Percentiles rank a stretch among this genome's conserved stretches.
phyloP scores from a whole-genome alignment of 2,113 vertebrate genomes.

The Romanogobio albipinnatus region DNA sequence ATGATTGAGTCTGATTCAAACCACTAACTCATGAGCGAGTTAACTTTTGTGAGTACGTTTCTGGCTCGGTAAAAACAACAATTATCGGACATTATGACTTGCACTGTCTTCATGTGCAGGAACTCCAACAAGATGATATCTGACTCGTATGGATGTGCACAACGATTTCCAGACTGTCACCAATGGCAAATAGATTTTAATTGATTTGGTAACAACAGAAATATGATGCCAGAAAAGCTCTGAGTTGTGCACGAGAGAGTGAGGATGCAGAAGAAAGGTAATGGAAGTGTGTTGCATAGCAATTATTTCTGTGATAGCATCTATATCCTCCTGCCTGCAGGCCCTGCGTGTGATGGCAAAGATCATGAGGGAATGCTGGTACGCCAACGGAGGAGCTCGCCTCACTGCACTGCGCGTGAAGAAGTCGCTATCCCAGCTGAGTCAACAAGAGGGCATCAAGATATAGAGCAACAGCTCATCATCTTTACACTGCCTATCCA shows the following conservation, averaged over 20 bases:
- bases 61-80: background rate
- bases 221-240: background rate
- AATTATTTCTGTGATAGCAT: background rate
- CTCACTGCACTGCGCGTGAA: slow-evolving; percentile 87
- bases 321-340: slow-evolving; percentile 59
- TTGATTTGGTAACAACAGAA: background rate
- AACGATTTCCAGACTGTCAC: background rate
- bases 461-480: slow-evolving; percentile 73
- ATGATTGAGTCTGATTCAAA: background rate
- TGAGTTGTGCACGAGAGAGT: background rate
- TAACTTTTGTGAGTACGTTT: background rate
- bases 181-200: background rate
- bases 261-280: background rate
- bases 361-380: slow-evolving; percentile 90
- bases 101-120: background rate
- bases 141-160: background rate
- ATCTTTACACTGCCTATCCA: slow-evolving; percentile 11
- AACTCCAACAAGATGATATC: background rate
- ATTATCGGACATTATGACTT: background rate
- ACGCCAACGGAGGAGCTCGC: slow-evolving; percentile 84
- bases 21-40: background rate
- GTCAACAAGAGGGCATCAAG: slow-evolving; percentile 89
- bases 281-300: background rate
- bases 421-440: slow-evolving; percentile 86
- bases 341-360: slow-evolving; percentile 87